Evolutionary conservation across 2,888 invertebrate genomes (phyloP).

Genomic region (Sussaba pulchella): DNA sequence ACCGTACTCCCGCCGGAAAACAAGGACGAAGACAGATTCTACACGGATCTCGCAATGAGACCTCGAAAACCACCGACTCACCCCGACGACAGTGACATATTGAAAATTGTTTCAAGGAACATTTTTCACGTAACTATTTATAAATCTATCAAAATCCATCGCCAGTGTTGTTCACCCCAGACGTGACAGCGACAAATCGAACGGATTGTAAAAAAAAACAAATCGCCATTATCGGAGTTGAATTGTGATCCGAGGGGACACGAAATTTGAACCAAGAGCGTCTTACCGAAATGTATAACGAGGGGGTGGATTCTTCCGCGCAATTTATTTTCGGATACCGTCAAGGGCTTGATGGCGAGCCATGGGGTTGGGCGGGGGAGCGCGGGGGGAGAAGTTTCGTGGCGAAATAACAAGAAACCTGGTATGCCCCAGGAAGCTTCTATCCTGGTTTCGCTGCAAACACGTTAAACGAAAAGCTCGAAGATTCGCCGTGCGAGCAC

Average conservation of each 20-base stretch:
- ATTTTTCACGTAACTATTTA: conserved; percentile 35
- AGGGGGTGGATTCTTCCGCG: not conserved
- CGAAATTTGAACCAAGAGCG: not conserved
- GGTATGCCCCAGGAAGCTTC: conserved; percentile 29
- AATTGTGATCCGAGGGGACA: not conserved
- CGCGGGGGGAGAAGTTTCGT: not conserved
- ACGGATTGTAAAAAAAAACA: not conserved
- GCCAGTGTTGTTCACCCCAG: not conserved
- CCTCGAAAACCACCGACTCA: conserved; percentile 40
- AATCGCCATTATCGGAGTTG: not conserved
- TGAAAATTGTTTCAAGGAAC: conserved; percentile 35
- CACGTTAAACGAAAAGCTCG: conserved; percentile 4
- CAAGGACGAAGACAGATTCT: conserved; percentile 56
- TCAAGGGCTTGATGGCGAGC: conserved; percentile 45
- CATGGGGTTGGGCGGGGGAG: not conserved
- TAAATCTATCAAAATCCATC: conserved; percentile 14
- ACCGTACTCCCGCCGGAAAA: conserved; percentile 43
- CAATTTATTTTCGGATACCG: conserved; percentile 69
- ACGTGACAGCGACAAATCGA: not conserved
- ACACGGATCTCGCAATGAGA: conserved; percentile 48
- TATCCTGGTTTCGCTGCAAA: not conserved
- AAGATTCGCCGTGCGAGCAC: not conserved
- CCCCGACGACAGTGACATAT: conserved; percentile 48
- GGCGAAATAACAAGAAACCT: conserved; percentile 8
- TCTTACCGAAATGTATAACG: conserved; percentile 29